Evolutionary conservation across 2,888 invertebrate genomes (phyloP), one percentile per base, ranked within the genome.

Genomic region (Philereme transversata): DNA sequence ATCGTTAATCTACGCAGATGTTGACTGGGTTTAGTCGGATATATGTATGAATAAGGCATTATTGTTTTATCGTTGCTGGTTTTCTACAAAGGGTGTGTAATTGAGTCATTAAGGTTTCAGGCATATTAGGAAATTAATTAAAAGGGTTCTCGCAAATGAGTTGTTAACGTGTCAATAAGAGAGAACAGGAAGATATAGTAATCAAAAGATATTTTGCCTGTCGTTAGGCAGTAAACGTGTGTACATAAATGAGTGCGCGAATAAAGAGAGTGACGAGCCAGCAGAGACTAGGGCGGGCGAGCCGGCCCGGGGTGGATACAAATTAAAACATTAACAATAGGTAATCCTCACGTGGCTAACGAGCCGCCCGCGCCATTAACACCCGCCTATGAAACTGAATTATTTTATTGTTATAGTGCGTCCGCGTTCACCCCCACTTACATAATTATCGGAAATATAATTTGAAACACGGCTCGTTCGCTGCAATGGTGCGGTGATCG

Each of bases 291-390:
- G 35, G 64, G 58, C 58, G 64, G 56, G 67, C 71, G 68, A 67
- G 72, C 69, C 71, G 67, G 65, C 55, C 57, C 71, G 75, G 75
- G 76, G 62, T 55, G 79, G 84, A 84, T 80, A 86, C 86, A 87
- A 90, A 90, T 90, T 89, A 88, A 89, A 88, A 87, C 84, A 89
- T 88, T 88, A 87, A 89, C 88, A 88, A 88, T 88, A 87, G 85
- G 84, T 87, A 86, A 89, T 89, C 87, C 85, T 82, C 84, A 77
- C 78, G 79, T 73, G 82, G 82, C 83, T 86, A 88, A 88, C 86
- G 85, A 87, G 86, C 85, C 82, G 78, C 78, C 78, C 81, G 82
- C 80, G 78, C 86, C 83, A 86, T 89, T 88, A 87, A 86, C 82
- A 78, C 80, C 79, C 81, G 81, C 82, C 84, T 84, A 82, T 83